Percentiles rank a stretch among this genome's conserved stretches.
Evolutionary conservation across 1,140 invertebrate genomes (phyloP).

Genomic region (Alviniconcha marisindica): DNA sequence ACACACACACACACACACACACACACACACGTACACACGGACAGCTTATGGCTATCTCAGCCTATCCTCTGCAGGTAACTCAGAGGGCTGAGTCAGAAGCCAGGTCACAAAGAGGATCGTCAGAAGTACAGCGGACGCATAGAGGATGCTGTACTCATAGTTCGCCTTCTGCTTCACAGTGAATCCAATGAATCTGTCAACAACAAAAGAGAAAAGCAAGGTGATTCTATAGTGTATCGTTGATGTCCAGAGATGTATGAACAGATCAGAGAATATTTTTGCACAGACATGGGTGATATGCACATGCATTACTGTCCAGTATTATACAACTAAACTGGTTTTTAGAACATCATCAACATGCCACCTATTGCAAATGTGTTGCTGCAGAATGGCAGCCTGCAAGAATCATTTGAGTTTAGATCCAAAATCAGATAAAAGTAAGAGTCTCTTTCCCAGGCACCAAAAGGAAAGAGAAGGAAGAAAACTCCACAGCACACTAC

Average conservation of each 20-base stretch:
- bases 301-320: too few species aligned
- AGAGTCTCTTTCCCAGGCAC: too few species aligned
- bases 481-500: neutral
- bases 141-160: conserved; percentile 59
- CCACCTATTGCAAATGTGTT: too few species aligned
- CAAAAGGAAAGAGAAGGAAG: neutral
- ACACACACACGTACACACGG: neutral
- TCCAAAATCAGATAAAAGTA: too few species aligned
- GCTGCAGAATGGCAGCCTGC: too few species aligned
- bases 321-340: too few species aligned
- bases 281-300: too few species aligned
- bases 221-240: too few species aligned
- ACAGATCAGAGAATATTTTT: neutral
- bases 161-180: conserved; percentile 58
- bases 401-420: too few species aligned
- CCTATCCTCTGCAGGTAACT: neutral
- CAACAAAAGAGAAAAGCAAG: too few species aligned
- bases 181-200: conserved; percentile 65
- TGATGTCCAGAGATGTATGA: neutral
- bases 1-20: conserved; percentile 1
- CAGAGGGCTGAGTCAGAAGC: conserved; percentile 36
- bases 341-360: too few species aligned
- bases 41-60: neutral
- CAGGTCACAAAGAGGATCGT: conserved; percentile 53
- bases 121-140: conserved; percentile 58